A percentile compares a stretch with the other conserved stretches of the same genome.
Conservation (phyloP, 2,888 invertebrate species). For the Vanessa cardui region DNA sequence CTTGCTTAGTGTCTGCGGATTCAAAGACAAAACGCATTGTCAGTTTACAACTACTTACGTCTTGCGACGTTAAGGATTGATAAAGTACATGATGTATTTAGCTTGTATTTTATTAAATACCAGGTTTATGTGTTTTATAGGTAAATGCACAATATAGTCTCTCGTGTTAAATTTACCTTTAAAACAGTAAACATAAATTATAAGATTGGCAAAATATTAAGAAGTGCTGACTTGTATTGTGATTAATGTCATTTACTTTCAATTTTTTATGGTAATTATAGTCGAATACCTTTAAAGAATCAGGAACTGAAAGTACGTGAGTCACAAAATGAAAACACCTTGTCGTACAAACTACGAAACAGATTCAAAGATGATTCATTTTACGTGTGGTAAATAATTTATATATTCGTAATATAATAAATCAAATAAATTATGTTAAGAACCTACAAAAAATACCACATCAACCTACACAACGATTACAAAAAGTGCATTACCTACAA, state of each 20-base stretch:
- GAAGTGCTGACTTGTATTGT: too few relatives aligned
- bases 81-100: too few relatives aligned
- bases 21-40: too few relatives aligned
- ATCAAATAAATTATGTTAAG: not conserved
- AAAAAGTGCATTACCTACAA: not conserved
- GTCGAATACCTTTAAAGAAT: not conserved
- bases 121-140: too few relatives aligned
- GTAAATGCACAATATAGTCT: too few relatives aligned
- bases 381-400: not conserved
- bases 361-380: slow-evolving; percentile 36
- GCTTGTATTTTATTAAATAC: too few relatives aligned
- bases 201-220: too few relatives aligned
- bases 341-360: slow-evolving; percentile 21
- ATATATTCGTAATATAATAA: not conserved
- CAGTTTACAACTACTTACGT: too few relatives aligned
- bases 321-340: slow-evolving; percentile 33
- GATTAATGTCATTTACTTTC: not conserved
- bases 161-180: too few relatives aligned
- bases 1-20: not conserved
- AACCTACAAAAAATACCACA: too few relatives aligned
- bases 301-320: slow-evolving; percentile 36
- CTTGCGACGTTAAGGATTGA: too few relatives aligned
- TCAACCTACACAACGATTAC: not conserved
- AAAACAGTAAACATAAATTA: too few relatives aligned
- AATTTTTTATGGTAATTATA: not conserved